A percentile compares a stretch with the other conserved stretches of the same genome.
phyloP scores from a whole-genome alignment of 2,888 invertebrate genomes.

The Ectemnius lituratus region DNA sequence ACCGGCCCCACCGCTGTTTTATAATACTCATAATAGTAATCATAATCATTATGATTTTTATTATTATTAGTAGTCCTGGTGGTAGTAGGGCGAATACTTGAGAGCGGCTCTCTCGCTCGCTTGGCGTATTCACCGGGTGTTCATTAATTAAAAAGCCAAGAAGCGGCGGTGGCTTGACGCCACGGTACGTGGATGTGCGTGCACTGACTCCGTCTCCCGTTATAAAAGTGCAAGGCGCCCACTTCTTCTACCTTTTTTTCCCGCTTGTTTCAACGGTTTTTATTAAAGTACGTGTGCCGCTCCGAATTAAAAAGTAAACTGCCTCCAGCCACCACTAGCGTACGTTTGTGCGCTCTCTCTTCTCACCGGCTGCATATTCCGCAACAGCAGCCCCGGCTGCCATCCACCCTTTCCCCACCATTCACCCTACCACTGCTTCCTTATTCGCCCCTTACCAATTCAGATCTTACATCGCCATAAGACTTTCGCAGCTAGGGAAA shows the following conservation, averaged over 20 bases:
- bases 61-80: constrained; percentile 27
- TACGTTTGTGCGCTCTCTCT: neutral
- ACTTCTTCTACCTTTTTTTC: constrained; percentile 23
- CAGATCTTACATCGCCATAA: neutral
- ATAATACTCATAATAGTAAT: constrained; percentile 25
- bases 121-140: constrained; percentile 57
- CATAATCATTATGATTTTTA: constrained; percentile 32
- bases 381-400: neutral
- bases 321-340: constrained; percentile 45
- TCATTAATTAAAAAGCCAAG: constrained; percentile 71
- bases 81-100: constrained; percentile 27
- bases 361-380: constrained; percentile 12
- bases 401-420: too few relatives aligned
- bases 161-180: constrained; percentile 41
- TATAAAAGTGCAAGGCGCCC: constrained; percentile 32
- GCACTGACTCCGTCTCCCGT: neutral
- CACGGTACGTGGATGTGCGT: constrained; percentile 19
- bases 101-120: neutral
- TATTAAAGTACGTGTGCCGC: constrained; percentile 69
- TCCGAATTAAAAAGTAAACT: constrained; percentile 74
- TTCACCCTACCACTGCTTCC: too few relatives aligned
- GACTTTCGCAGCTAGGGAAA: neutral
- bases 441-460: too few relatives aligned
- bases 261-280: constrained; percentile 67
- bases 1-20: constrained; percentile 23